Conservation (phyloP, 2,797 vertebrate genomes). For the Orestias chungarensis region DNA sequence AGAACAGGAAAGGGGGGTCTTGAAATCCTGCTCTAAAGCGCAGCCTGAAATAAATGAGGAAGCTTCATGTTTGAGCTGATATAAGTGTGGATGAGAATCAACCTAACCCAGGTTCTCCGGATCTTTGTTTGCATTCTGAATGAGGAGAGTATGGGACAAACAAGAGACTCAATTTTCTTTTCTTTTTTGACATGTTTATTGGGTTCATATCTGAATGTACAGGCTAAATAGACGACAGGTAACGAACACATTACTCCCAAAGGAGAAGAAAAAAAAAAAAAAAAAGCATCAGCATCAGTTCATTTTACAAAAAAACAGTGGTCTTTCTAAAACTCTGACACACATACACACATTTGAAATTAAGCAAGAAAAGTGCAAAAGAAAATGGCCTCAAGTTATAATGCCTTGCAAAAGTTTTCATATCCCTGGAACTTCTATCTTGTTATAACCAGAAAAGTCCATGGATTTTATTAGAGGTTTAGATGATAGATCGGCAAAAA, state of each 20-base stretch:
- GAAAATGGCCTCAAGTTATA: constrained; percentile 32
- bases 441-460: not conserved
- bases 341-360: constrained; percentile 53
- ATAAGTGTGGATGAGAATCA: constrained; percentile 22
- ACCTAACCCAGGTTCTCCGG: constrained; percentile 43
- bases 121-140: constrained; percentile 34
- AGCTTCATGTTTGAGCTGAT: constrained; percentile 37
- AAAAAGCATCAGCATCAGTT: constrained; percentile 82
- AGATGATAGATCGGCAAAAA: not conserved
- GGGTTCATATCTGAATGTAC: constrained; percentile 85
- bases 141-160: constrained; percentile 27
- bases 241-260: constrained; percentile 81
- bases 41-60: constrained; percentile 20
- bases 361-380: constrained; percentile 23
- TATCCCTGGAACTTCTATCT: not conserved
- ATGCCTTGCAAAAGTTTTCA: constrained; percentile 7
- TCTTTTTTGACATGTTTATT: constrained; percentile 81
- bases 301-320: constrained; percentile 78
- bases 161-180: constrained; percentile 40
- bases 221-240: constrained; percentile 85
- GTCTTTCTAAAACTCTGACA: constrained; percentile 50
- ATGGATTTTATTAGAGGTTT: not conserved
- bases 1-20: constrained; percentile 16
- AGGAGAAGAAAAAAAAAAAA: constrained; percentile 43
- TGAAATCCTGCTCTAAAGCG: constrained; percentile 16